Conservation (phyloP, 1,140 invertebrate species). For the Potamilus streckersoni region DNA sequence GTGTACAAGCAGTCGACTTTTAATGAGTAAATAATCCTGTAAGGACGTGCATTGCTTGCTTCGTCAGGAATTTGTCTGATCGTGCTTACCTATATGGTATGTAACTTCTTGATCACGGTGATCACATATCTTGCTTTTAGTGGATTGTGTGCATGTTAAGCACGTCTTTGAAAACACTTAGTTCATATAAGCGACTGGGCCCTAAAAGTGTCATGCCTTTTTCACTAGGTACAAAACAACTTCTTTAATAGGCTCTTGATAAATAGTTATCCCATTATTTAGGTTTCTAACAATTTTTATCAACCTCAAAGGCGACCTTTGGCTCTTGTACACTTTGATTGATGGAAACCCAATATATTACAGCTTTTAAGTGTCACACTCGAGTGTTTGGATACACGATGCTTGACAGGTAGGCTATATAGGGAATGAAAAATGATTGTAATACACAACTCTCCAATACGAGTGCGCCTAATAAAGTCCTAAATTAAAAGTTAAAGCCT, state of each 20-base stretch:
- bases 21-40: too few species aligned
- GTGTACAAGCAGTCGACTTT: too few species aligned
- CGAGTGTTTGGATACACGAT: constrained; percentile 30
- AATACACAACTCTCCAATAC: constrained; percentile 17
- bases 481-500: constrained; percentile 25
- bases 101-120: too few species aligned
- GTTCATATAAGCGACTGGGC: background rate
- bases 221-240: constrained; percentile 23
- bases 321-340: constrained; percentile 29
- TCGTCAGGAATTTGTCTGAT: too few species aligned
- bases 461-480: constrained; percentile 13
- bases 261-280: constrained; percentile 32
- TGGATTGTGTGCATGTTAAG: too few species aligned
- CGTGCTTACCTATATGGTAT: too few species aligned
- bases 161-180: too few species aligned
- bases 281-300: constrained; percentile 35
- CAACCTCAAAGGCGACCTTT: constrained; percentile 28
- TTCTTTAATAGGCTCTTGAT: constrained; percentile 21
- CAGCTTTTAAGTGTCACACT: constrained; percentile 25
- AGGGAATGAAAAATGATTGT: constrained; percentile 28
- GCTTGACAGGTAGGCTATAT: constrained; percentile 18
- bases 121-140: too few species aligned
- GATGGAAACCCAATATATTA: constrained; percentile 31
- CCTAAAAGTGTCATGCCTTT: constrained; percentile 28
- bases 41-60: too few species aligned